phyloP scores from a whole-genome alignment of 2,888 invertebrate species.

The Chironomus riparius region DNA sequence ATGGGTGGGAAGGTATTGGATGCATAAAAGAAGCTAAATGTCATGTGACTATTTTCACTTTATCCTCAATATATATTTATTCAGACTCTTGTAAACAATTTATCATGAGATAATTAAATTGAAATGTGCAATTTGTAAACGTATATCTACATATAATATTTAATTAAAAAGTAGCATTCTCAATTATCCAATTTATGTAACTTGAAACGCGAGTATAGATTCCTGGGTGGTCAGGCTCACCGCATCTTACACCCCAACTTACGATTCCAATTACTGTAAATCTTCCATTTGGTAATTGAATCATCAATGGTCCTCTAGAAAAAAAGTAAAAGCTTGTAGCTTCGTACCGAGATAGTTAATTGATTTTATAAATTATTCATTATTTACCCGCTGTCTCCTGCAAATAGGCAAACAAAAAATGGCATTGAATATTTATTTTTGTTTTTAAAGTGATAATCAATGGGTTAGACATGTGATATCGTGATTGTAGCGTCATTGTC shows the following conservation, averaged over 20 bases:
- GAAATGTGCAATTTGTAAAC: too few relatives aligned
- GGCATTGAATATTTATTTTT: neutral
- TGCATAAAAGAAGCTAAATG: too few relatives aligned
- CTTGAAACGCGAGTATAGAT: constrained; percentile 66
- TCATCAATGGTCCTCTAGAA: constrained; percentile 60
- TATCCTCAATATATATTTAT: too few relatives aligned
- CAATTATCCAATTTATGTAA: constrained; percentile 42
- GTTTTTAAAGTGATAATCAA: too few relatives aligned
- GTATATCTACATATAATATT: neutral
- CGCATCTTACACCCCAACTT: constrained; percentile 79
- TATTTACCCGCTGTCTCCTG: constrained; percentile 36
- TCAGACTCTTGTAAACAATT: too few relatives aligned
- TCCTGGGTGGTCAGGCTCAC: constrained; percentile 64
- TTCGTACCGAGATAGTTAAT: constrained; percentile 52
- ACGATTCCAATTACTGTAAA: constrained; percentile 75
- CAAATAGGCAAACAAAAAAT: neutral
- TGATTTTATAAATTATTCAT: constrained; percentile 10
- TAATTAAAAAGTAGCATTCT: constrained; percentile 34
- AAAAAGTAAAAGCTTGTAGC: constrained; percentile 42
- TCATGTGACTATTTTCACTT: too few relatives aligned
- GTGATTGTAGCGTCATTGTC: too few relatives aligned
- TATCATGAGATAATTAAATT: too few relatives aligned
- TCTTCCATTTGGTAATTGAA: constrained; percentile 60
- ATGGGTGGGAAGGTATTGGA: too few relatives aligned
- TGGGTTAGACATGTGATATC: too few relatives aligned